Base-by-base conservation (phyloP, 2,888 invertebrate species). In the Peribatodes rhomboidaria region DNA sequence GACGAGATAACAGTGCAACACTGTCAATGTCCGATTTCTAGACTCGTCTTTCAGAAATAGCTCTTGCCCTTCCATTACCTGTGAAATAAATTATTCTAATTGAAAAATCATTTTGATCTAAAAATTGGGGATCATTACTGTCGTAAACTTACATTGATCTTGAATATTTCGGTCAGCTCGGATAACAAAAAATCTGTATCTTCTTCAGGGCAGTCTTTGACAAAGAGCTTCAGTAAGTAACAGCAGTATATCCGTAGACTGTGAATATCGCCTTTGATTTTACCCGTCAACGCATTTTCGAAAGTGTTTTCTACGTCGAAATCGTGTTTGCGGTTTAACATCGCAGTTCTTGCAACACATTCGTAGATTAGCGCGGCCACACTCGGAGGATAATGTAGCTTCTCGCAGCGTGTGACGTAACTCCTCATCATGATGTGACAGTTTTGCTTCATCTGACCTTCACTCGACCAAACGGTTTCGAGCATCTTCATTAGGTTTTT, bases 1-100 rank as follows among this genome's bases (percentile, higher is more conserved):
- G 11, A 94, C 87, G 14, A 92, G 87, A 67, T 94, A 91, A 33
- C 92, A 90, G 53, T 95, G 94, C 16, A 96, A 83, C 8, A 94
- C 92, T 42, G 94, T 94, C 0, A 94, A 85, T 0, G 94, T 94
- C 76, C 95, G 88, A 67, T 95, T 95, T 0, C 88, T 84, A 1
- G 87, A 86, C 83, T 96, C 96, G 75, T 96, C 95, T 67, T 89
- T 87, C 53, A 90, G 73, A 73, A 94, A 86, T 39, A 89, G 83
- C 59, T 89, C 86, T 41, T 83, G 85, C 52, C 84, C 75, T 35
- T 85, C 80, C 27, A 89, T 78, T 31, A 91, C 87, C 88, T 93
- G 41, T 33, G 76, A 80, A 88, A 82, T 83, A 84, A 62, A 37
- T n/a, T 20, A 35, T 35, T 6, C 1, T 37, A 1, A 33, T 18